Percentiles rank a stretch among this genome's conserved stretches.
Conservation (phyloP, 2,113 vertebrate genomes). For the Colistium nudipinnis region DNA sequence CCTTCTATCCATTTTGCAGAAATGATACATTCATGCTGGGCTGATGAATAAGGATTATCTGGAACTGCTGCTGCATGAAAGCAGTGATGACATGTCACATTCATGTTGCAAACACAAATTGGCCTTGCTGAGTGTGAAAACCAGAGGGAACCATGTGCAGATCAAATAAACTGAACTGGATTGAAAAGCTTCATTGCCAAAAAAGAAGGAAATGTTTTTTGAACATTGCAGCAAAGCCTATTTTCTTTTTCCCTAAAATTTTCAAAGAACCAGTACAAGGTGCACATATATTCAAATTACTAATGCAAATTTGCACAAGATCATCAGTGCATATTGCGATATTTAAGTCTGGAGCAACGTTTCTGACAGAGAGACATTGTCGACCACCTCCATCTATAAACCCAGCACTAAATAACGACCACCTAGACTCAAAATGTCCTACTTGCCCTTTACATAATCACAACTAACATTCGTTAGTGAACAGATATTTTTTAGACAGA, state of each 20-base stretch:
- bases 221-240: neutral
- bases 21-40: slow-evolving; percentile 15
- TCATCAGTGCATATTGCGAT: neutral
- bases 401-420: too few relatives aligned
- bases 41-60: slow-evolving; percentile 16
- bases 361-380: neutral
- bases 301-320: neutral
- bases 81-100: slow-evolving; percentile 1
- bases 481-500: neutral
- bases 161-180: slow-evolving; percentile 10
- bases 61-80: slow-evolving; percentile 13
- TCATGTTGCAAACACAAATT: slow-evolving; percentile 6
- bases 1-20: slow-evolving; percentile 29
- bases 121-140: neutral
- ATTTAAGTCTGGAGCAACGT: neutral
- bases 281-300: neutral
- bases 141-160: neutral
- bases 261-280: neutral
- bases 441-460: too few relatives aligned
- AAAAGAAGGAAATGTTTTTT: slow-evolving; percentile 6
- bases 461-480: too few relatives aligned
- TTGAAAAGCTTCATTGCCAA: neutral
- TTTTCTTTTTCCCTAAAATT: neutral
- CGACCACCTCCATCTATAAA: too few relatives aligned
- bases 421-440: too few relatives aligned